phyloP scores from a whole-genome alignment of 2,797 vertebrate genomes.

The Menidia menidia region DNA sequence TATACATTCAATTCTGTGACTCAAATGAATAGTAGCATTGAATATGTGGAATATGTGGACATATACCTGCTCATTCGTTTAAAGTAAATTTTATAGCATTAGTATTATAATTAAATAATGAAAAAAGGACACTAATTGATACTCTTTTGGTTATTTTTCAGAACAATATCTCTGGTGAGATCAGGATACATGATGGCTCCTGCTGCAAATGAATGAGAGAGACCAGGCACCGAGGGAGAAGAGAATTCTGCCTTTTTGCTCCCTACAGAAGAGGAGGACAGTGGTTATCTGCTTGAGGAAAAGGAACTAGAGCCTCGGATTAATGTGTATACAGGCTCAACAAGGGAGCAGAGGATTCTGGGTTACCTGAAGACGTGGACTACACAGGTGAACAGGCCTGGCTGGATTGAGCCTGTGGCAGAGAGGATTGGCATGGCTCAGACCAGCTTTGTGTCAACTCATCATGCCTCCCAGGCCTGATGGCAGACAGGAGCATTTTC shows the following conservation, averaged over 20 bases:
- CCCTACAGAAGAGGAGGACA: constrained; percentile 51
- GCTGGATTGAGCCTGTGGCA: constrained; percentile 80
- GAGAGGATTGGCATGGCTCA: constrained; percentile 80
- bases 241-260: constrained; percentile 50
- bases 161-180: constrained; percentile 49
- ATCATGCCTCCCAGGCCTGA: constrained; percentile 90
- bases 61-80: too few species aligned
- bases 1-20: not conserved
- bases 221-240: constrained; percentile 64
- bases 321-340: constrained; percentile 77
- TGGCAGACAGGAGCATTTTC: constrained; percentile 82
- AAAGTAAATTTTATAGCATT: not conserved
- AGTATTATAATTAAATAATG: too few species aligned
- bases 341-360: constrained; percentile 77
- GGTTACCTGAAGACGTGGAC: constrained; percentile 77
- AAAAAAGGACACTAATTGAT: constrained; percentile 44
- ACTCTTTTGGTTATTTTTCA: constrained; percentile 65
- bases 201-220: constrained; percentile 65
- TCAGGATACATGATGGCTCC: constrained; percentile 52
- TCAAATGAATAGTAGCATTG: not conserved
- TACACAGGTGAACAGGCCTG: constrained; percentile 80
- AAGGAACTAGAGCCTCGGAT: constrained; percentile 77
- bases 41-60: not conserved
- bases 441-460: constrained; percentile 83
- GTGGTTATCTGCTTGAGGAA: constrained; percentile 62